phyloP scores from a whole-genome alignment of 2,888 invertebrate genomes.

The Meteorus cinctellus region DNA sequence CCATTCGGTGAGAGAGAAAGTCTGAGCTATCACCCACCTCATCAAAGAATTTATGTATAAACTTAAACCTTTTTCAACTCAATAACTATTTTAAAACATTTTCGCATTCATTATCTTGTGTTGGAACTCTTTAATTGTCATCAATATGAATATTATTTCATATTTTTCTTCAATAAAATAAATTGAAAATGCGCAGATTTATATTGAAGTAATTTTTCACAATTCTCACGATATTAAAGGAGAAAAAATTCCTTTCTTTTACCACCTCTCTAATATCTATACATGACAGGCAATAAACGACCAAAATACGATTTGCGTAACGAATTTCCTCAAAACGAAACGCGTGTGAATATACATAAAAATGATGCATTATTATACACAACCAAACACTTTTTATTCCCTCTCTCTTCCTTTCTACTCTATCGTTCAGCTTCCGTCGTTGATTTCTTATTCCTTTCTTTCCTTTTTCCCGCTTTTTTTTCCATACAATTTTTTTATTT shows the following conservation, averaged over 20 bases:
- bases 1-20: conserved; percentile 53
- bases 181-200: too few relatives aligned
- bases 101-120: too few relatives aligned
- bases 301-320: neutral
- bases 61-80: neutral
- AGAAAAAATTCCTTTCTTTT: neutral
- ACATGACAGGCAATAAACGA: neutral
- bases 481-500: conserved; percentile 23
- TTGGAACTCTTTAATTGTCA: too few relatives aligned
- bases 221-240: too few relatives aligned
- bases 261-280: neutral
- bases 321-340: neutral
- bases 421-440: conserved; percentile 19
- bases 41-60: conserved; percentile 4
- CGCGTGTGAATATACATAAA: conserved; percentile 44
- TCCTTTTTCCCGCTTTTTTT: neutral
- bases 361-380: conserved; percentile 34
- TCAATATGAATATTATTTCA: too few relatives aligned
- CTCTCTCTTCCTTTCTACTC: neutral
- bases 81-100: too few relatives aligned
- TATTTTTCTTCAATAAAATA: too few relatives aligned
- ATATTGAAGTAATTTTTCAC: too few relatives aligned
- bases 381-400: conserved; percentile 40
- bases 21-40: neutral
- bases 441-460: too few relatives aligned